Evolutionary conservation across 2,797 vertebrate genomes (phyloP).

Genomic region (Rhyacichthys aspro): DNA sequence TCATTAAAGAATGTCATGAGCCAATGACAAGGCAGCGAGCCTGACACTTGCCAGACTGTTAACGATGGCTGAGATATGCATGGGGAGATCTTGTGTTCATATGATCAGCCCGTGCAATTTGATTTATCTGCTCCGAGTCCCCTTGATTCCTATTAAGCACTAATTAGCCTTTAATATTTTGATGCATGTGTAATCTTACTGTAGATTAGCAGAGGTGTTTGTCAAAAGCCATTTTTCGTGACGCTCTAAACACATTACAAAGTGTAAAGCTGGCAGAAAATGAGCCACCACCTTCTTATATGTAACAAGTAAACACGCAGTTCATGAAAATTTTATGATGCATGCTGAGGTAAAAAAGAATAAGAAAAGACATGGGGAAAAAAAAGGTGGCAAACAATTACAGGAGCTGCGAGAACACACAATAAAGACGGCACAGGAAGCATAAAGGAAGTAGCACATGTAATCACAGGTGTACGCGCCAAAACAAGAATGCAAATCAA

Average conservation of each 20-base stretch:
- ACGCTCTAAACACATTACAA: constrained; percentile 17
- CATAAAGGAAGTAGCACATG: constrained; percentile 27
- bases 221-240: constrained; percentile 32
- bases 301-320: constrained; percentile 38
- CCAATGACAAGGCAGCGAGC: constrained; percentile 40
- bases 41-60: constrained; percentile 66
- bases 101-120: constrained; percentile 32
- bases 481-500: constrained; percentile 68
- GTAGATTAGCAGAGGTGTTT: constrained; percentile 39
- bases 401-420: constrained; percentile 40
- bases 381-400: constrained; percentile 58
- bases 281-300: constrained; percentile 26
- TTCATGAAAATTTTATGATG: constrained; percentile 51
- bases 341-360: constrained; percentile 40
- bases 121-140: constrained; percentile 40
- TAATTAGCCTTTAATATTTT: constrained; percentile 57
- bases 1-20: constrained; percentile 72
- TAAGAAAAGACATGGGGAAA: constrained; percentile 15
- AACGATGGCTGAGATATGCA: constrained; percentile 58
- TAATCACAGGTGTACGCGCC: constrained; percentile 58
- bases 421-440: constrained; percentile 31
- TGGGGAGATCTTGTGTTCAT: constrained; percentile 28
- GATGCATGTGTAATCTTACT: constrained; percentile 47
- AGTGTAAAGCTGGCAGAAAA: constrained; percentile 17
- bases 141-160: constrained; percentile 46